Conservation (phyloP, 35 echinoderm and acorn worm species). For the Nesometra sesokonis region DNA sequence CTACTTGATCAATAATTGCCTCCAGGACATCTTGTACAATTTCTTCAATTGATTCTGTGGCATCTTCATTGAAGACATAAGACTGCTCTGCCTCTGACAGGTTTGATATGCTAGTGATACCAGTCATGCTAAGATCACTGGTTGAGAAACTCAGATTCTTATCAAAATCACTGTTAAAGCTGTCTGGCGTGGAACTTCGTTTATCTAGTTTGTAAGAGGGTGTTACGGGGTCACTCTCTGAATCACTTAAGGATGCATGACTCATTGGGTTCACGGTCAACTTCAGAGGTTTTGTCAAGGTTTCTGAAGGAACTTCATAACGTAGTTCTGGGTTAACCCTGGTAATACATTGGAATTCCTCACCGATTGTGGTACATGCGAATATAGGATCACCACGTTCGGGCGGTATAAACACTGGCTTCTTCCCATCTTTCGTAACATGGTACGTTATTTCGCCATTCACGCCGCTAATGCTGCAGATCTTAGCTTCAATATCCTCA, state of each 20-base stretch:
- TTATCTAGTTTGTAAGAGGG: background rate
- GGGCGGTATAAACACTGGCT: constrained; percentile 34
- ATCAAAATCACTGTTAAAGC: background rate
- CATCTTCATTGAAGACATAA: constrained; percentile 91
- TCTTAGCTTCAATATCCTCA: constrained; percentile 52
- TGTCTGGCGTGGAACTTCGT: background rate
- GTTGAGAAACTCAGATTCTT: background rate
- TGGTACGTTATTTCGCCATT: constrained; percentile 90
- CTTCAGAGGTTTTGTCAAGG: constrained; percentile 69
- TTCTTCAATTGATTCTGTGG: constrained; percentile 71
- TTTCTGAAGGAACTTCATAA: constrained; percentile 49
- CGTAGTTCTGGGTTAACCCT: constrained; percentile 52
- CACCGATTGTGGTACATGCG: constrained; percentile 73
- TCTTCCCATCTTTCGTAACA: constrained; percentile 67
- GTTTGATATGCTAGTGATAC: background rate
- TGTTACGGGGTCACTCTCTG: constrained; percentile 39
- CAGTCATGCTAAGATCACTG: background rate
- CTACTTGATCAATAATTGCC: constrained; percentile 60
- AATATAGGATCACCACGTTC: constrained; percentile 74
- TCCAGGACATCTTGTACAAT: constrained; percentile 58
- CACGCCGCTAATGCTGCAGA: constrained; percentile 77
- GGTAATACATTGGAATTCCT: constrained; percentile 75
- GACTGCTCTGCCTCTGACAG: constrained; percentile 51
- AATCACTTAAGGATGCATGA: constrained; percentile 68
- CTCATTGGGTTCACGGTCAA: constrained; percentile 86